Base-by-base conservation (phyloP, 2,797 vertebrate species). In the Hippoglossus hippoglossus region DNA sequence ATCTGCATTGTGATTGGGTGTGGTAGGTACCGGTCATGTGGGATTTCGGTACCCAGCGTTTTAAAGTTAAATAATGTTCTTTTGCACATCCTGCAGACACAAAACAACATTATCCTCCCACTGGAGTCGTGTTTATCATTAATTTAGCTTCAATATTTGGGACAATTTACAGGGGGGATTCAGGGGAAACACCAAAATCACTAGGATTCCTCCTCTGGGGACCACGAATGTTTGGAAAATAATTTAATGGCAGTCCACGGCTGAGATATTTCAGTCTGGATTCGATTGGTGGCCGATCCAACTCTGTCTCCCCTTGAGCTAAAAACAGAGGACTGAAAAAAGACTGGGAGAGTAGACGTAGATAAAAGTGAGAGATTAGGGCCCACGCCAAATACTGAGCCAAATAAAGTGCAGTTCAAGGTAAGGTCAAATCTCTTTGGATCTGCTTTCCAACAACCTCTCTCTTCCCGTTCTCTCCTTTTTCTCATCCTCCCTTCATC, bases 341-440 rank as follows among this genome's bases (percentile, higher is more conserved):
- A 59, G 12, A 58, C 19, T 55, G 60, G 15, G n/a, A 46, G 34
- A 25, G 55, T 54, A 46, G 58, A 63, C 54, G 47, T 9, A 63
- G 61, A 66, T 60, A 22, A 63, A 74, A 52, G 49, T 24, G 49
- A 18, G 22, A 57, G 13, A 75, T 71, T 52, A 60, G 61, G 53
- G n/a, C 21, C 47, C 1, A n/a, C 0, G 26, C 54, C 59, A 56
- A 65, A 71, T 1, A 55, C 51, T 6, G 53, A 73, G 77, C 68
- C 46, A 58, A 63, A 59, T 67, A 51, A 84, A 71, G 57, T 51
- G 53, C 41, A 71, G 64, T 80, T 86, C 62, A 79, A 71, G 46
- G 57, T 41, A 36, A 73, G 53, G 58, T 70, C 24, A 64, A 60
- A 41, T 62, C 28, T 61, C 22, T 55, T 51, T 36, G 28, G n/a